A percentile compares a stretch with the other conserved stretches of the same genome.
phyloP scores from a whole-genome alignment of 2,888 invertebrate species.

The Leptura quadrifasciata region DNA sequence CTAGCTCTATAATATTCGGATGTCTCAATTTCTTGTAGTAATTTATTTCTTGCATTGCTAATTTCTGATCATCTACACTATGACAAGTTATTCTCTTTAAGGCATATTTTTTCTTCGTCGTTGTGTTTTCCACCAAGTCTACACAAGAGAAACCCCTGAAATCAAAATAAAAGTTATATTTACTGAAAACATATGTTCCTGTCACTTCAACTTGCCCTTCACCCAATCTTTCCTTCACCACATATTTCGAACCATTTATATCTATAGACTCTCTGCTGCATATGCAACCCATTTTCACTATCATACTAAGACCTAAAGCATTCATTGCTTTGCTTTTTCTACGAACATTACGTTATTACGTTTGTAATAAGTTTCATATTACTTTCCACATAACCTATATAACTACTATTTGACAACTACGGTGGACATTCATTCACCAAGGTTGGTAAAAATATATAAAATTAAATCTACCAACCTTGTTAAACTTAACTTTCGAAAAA shows the following conservation, averaged over 20 bases:
- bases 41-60: slow-evolving; percentile 84
- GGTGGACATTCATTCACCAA: neutral
- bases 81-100: slow-evolving; percentile 89
- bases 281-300: slow-evolving; percentile 85
- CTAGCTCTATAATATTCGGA: slow-evolving; percentile 83
- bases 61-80: slow-evolving; percentile 84
- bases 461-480: too few relatives aligned
- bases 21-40: slow-evolving; percentile 83
- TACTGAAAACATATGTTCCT: neutral
- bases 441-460: too few relatives aligned
- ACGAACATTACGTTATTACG: neutral
- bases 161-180: slow-evolving; percentile 51
- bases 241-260: slow-evolving; percentile 83
- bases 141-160: slow-evolving; percentile 88
- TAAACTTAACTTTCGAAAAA: too few relatives aligned
- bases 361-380: too few relatives aligned
- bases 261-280: slow-evolving; percentile 84
- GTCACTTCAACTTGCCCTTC: slow-evolving; percentile 79
- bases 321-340: slow-evolving; percentile 75
- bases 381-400: slow-evolving; percentile 19
- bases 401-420: neutral
- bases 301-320: slow-evolving; percentile 81
- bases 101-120: slow-evolving; percentile 82
- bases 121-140: slow-evolving; percentile 82
- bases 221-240: slow-evolving; percentile 82